Evolutionary conservation across 2,797 vertebrate species (phyloP).

Genomic region (Leptatherina wallacei): DNA sequence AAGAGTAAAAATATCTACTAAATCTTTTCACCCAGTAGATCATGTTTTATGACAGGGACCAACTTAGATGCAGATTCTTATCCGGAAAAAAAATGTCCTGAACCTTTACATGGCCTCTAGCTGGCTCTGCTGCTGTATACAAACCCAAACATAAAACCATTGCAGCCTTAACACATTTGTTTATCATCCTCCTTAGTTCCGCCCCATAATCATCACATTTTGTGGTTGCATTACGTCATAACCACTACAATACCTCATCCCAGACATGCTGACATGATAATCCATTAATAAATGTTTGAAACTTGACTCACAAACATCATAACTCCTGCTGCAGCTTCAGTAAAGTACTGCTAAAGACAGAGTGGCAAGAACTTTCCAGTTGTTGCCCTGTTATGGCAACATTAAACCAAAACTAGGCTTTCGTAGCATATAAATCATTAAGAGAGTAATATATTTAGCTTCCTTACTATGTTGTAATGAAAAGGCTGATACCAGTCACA

Average conservation of each 20-base stretch:
- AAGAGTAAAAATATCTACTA: not conserved
- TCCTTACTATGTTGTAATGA: not conserved
- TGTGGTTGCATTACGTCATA: conserved; percentile 62
- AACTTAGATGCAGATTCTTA: not conserved
- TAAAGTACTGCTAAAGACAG: not conserved
- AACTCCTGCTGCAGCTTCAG: not conserved
- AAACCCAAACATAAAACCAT: conserved; percentile 14
- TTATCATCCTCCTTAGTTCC: conserved; percentile 38
- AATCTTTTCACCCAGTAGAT: not conserved
- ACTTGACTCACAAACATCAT: conserved; percentile 26
- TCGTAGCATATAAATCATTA: not conserved
- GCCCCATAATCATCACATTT: conserved; percentile 60
- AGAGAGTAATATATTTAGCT: not conserved
- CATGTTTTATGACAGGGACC: not conserved
- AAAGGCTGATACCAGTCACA: not conserved
- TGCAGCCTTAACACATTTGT: conserved; percentile 39
- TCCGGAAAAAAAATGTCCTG: conserved; percentile 4
- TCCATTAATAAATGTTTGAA: conserved; percentile 46
- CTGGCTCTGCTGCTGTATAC: conserved; percentile 7
- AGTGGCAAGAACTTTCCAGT: not conserved
- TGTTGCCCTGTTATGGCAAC: not conserved
- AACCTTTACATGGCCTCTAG: conserved; percentile 31
- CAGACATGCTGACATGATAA: conserved; percentile 52
- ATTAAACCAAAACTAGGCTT: not conserved
- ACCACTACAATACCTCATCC: conserved; percentile 31